phyloP scores from a whole-genome alignment of 2,113 vertebrate genomes.

The Rattus rattus region DNA sequence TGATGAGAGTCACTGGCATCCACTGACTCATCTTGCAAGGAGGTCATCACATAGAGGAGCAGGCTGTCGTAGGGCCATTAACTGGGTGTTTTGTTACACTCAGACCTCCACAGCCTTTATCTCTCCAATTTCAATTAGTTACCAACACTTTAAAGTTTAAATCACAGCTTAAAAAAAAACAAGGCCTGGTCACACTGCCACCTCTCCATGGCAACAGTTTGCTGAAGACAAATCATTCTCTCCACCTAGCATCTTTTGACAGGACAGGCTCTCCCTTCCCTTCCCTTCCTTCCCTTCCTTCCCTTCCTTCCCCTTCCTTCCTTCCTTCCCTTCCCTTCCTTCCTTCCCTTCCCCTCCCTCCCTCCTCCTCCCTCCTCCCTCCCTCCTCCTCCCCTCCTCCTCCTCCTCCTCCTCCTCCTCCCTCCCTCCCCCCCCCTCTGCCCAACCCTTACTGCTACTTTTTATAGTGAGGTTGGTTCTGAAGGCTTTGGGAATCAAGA shows the following conservation, averaged over 20 bases:
- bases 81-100: neutral
- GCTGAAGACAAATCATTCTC: neutral
- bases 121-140: slow-evolving; percentile 17
- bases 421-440: neutral
- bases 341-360: neutral
- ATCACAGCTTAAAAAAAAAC: neutral
- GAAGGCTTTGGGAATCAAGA: neutral
- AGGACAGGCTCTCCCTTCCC: neutral
- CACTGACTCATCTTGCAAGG: neutral
- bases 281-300: too few relatives aligned
- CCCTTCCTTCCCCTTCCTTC: neutral
- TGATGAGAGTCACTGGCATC: neutral
- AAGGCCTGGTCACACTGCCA: neutral
- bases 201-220: neutral
- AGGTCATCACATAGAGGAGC: neutral
- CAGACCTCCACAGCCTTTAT: neutral
- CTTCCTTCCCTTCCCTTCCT: too few relatives aligned
- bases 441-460: neutral
- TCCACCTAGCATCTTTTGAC: neutral
- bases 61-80: neutral
- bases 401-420: too few relatives aligned
- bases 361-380: neutral
- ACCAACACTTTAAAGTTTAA: slow-evolving; percentile 24
- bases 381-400: neutral
- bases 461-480: neutral